These are phyloP conservation scores for Neoascia interrupta DNA, from an alignment of 2,888 invertebrate genomes.

Conservation along the genomic window DNA sequence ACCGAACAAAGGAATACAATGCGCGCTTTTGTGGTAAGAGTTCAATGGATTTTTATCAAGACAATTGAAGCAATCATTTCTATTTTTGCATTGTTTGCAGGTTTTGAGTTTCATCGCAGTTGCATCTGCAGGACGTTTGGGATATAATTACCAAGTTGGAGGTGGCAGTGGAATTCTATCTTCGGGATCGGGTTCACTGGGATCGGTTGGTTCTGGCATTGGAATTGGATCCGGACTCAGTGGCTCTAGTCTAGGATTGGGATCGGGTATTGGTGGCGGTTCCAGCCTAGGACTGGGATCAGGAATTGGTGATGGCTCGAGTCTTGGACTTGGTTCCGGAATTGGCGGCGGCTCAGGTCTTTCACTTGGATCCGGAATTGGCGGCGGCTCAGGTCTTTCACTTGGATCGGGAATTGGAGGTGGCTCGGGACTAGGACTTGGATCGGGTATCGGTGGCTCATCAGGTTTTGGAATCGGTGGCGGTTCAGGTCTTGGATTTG, in stretches of 20 bases:
- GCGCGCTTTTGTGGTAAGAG: constrained; percentile 52
- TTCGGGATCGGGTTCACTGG: not conserved
- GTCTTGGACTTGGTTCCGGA: not conserved
- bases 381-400: constrained; percentile 23
- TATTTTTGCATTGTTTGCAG: not conserved
- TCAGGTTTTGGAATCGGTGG: not conserved
- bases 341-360: not conserved
- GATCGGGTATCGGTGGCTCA: constrained; percentile 41
- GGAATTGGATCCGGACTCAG: not conserved
- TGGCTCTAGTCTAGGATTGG: not conserved
- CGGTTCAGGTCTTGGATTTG: constrained; percentile 24
- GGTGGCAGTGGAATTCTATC: not conserved
- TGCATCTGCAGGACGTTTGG: constrained; percentile 71
- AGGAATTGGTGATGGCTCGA: not conserved
- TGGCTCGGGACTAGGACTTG: constrained; percentile 10
- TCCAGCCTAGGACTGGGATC: not conserved
- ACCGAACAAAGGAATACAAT: constrained; percentile 25
- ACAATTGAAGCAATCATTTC: not conserved
- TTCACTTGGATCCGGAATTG: constrained; percentile 5
- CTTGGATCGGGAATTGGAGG: not conserved
- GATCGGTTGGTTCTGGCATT: not conserved
- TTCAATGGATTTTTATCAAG: not conserved
- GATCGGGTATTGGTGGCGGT: not conserved
- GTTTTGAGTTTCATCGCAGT: constrained; percentile 62
- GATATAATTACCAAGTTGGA: constrained; percentile 72